Base-by-base conservation (phyloP, 2,888 invertebrate species). In the Schizotus pectinicornis region DNA sequence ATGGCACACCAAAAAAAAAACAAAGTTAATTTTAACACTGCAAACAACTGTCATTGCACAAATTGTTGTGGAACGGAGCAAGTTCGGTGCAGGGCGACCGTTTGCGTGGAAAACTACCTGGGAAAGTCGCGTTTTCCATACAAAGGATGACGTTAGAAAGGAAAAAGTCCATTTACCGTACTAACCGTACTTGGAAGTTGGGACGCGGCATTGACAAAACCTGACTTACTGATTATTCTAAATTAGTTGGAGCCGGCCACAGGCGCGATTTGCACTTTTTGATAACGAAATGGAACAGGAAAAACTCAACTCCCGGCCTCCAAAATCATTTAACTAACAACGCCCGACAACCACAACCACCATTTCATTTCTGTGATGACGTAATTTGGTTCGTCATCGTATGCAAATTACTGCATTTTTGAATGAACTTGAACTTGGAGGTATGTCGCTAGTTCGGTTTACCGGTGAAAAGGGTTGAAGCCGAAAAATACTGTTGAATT, bases 341-440 rank as follows among this genome's bases (percentile, higher is more conserved):
- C 76, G 75, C 77, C 77, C 77, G 75, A 77, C 70, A 65, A 67
- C 71, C 67, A 71, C 67, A 47, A 56, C 58, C 58, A 58, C 73
- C 71, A 76, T 75, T 75, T 74, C 74, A 66, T 70, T 67, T 67
- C 42, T 61, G 50, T 72, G 73, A 67, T 76, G 76, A 76, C 76
- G 75, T 74, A 75, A 75, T 62, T 52, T 48, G 45, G 56, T 30
- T 55, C 46, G 59, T 56, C 62, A 60, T 48, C 50, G 12, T 1
- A 56, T 34, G 46, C 39, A 38, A 39, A 12, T 39, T 39, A 11
- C 39, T 13, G 8, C 39, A 22, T 22, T 22, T 22, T 22, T 22
- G n/a, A 22, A 22, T 22, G 5, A 22, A 3, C 5, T 2, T 22
- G 5, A 22, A 22, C 22, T 3, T 22, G 22, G 2, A 22, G 5